Evolutionary conservation across 92 coral and sea anemone species (phyloP), one percentile per base, ranked within the genome.

Genomic region (Chrysogorgia sp.): DNA sequence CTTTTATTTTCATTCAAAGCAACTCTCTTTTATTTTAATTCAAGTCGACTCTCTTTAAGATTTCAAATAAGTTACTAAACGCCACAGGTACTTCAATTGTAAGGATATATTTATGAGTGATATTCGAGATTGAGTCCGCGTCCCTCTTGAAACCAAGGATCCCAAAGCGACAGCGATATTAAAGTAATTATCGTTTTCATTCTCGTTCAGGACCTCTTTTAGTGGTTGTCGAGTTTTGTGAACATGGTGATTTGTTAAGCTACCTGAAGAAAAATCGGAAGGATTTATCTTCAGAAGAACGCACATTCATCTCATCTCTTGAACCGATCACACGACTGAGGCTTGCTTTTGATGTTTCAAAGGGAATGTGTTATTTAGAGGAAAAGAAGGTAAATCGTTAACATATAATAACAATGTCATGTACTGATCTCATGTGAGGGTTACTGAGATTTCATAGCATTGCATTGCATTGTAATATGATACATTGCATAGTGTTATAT

Each of bases 191-290:
- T 37, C 43, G 43, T 5, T 37, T 37, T 4, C 15, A 6, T 47
- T n/a, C 15, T 47, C 37, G 20, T 66, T 53, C 28, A 93, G 97
- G 97, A 7, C 96, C 96, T 20, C 76, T 93, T 20, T 59, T 90
- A 80, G 81, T 89, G 4, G 85, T 93, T 62, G 91, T 93, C n/a
- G 97, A 93, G 75, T 93, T 67, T 67, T 96, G 96, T 9, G 90
- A 84, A 45, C 72, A 86, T 21, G 97, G 97, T 0, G 78, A 77
- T 53, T 84, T 93, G 48, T 71, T 93, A 15, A 71, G 55, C 45
- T 82, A 86, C 79, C 91, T 93, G 23, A 86, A 90, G 10, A 84
- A 77, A 17, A 90, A 79, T 61, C 91, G 97, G 30, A 77, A 76
- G 48, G 88, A 90, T 40, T 80, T 86, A 69, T 82, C 91, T 65